Conservation (phyloP, 2,113 vertebrate genomes). For the Cyprinodon variegatus region DNA sequence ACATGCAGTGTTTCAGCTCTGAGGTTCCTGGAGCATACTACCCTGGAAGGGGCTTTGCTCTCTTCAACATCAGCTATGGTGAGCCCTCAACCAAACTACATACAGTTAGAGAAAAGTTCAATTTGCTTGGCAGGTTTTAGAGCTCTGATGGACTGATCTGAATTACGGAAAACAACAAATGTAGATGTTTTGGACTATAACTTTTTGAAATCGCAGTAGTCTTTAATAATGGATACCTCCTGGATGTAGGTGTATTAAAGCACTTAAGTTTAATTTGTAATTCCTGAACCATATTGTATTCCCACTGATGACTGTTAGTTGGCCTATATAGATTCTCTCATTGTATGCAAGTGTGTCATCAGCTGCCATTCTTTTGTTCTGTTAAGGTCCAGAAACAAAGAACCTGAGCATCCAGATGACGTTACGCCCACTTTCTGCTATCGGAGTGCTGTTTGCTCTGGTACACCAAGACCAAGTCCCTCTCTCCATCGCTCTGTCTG, state of each 20-base stretch:
- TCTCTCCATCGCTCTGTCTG: conserved; percentile 87
- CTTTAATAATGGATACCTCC: not conserved
- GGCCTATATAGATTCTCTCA: not conserved
- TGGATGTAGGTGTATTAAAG: not conserved
- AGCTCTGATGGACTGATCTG: too few relatives aligned
- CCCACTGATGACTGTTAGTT: conserved; percentile 16
- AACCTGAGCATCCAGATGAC: conserved; percentile 82
- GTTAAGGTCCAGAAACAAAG: conserved; percentile 70
- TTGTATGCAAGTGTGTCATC: conserved; percentile 1
- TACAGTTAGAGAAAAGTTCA: not conserved
- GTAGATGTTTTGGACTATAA: not conserved
- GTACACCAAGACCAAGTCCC: conserved; percentile 84
- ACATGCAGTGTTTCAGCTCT: conserved; percentile 91
- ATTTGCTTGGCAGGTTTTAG: not conserved
- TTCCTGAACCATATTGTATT: conserved; percentile 18
- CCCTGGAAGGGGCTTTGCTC: conserved; percentile 87
- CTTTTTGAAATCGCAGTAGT: not conserved
- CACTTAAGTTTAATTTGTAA: not conserved
- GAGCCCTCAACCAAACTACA: not conserved
- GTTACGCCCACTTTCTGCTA: conserved; percentile 86
- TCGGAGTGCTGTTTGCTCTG: conserved; percentile 89
- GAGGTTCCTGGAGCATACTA: conserved; percentile 88
- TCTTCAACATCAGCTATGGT: conserved; percentile 88
- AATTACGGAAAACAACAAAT: not conserved
- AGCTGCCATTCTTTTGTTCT: conserved; percentile 6